Conservation (phyloP, 2,888 invertebrate species). For the Drosophila vallismaia region DNA sequence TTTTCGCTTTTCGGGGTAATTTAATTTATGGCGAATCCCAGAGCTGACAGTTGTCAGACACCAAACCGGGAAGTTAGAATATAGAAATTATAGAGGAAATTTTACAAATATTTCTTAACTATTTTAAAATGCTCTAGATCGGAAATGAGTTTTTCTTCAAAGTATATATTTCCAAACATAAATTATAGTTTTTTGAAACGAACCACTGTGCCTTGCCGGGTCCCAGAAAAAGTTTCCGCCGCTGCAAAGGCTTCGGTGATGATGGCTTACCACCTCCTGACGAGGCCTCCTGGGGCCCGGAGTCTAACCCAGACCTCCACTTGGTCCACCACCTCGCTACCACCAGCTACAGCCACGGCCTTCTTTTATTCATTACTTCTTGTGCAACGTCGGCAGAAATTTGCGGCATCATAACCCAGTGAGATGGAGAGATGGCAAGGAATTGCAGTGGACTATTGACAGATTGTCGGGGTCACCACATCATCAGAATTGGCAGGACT, state of each 20-base stretch:
- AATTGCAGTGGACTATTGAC: constrained; percentile 3
- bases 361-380: constrained; percentile 46
- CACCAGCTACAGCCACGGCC: background rate
- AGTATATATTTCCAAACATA: too few species aligned
- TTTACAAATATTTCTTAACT: too few species aligned
- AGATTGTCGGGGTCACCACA: background rate
- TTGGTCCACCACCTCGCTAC: background rate
- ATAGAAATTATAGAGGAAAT: too few species aligned
- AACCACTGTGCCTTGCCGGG: background rate
- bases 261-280: constrained; percentile 5
- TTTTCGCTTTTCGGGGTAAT: constrained; percentile 55
- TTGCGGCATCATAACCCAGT: constrained; percentile 2
- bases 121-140: too few species aligned
- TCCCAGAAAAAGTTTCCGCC: constrained; percentile 1
- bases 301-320: background rate
- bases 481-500: background rate
- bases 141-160: too few species aligned
- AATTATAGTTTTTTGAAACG: background rate
- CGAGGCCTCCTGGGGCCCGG: background rate
- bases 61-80: too few species aligned
- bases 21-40: constrained; percentile 58
- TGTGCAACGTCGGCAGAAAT: constrained; percentile 43
- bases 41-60: background rate
- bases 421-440: background rate
- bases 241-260: constrained; percentile 9